These are phyloP conservation scores for Bombus superbus DNA, from an alignment of 1,140 invertebrate genomes.

Conservation along the genomic window DNA sequence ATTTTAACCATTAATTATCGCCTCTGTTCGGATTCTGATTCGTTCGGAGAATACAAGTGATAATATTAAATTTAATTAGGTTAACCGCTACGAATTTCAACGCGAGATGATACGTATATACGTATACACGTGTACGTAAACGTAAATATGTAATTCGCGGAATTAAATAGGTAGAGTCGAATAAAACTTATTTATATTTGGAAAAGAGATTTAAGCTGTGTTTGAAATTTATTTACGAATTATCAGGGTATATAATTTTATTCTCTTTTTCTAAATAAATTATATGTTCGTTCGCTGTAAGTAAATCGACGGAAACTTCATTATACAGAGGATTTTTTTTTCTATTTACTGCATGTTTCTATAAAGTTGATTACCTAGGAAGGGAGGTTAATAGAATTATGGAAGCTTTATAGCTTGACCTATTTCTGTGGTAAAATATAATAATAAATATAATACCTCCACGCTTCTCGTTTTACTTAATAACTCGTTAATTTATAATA, in stretches of 20 bases:
- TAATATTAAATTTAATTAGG: not conserved
- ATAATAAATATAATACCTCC: not conserved
- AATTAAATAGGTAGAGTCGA: not conserved
- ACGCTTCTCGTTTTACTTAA: not conserved
- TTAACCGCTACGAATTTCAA: not conserved
- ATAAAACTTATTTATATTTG: not conserved
- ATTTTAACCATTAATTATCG: conserved; percentile 1
- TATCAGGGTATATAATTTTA: not conserved
- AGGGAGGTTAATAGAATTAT: not conserved
- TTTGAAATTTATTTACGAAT: not conserved
- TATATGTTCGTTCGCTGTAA: not conserved
- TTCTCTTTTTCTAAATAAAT: not conserved
- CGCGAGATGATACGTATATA: too few relatives aligned
- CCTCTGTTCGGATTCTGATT: too few relatives aligned
- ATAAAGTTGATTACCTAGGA: not conserved
- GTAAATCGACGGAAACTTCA: not conserved
- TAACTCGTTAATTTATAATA: not conserved
- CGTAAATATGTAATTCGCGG: too few relatives aligned
- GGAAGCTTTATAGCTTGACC: not conserved
- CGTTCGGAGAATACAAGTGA: not conserved
- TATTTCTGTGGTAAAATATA: conserved; percentile 3
- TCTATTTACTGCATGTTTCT: not conserved
- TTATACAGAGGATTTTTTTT: not conserved
- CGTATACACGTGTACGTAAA: too few relatives aligned
- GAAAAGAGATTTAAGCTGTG: not conserved